Conservation (phyloP, 2,888 invertebrate species). For the Herminia tarsipennalis region DNA sequence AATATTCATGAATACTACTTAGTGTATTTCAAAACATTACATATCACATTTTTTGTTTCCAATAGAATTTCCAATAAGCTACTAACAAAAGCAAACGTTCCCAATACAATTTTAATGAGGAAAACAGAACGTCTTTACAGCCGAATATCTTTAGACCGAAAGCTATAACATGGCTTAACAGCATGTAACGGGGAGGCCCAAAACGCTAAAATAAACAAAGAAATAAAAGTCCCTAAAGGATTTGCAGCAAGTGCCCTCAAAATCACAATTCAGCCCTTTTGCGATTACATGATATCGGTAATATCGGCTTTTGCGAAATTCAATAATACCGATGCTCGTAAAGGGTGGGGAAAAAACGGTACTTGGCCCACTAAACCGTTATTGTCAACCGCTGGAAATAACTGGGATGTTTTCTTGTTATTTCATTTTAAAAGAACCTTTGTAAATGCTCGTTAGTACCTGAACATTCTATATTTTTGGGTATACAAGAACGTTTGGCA, state of each 20-base stretch:
- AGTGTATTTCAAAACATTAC: too few species aligned
- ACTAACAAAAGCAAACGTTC: slow-evolving; percentile 2
- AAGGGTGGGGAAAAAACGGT: slow-evolving; percentile 44
- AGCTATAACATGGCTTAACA: slow-evolving; percentile 32
- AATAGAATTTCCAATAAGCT: not conserved
- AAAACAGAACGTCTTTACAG: slow-evolving; percentile 19
- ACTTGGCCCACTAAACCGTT: slow-evolving; percentile 44
- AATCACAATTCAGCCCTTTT: slow-evolving; percentile 58
- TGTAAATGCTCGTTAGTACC: slow-evolving; percentile 29
- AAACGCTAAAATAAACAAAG: slow-evolving; percentile 57
- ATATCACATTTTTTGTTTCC: not conserved
- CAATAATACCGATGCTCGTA: slow-evolving; percentile 53
- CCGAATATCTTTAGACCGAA: slow-evolving; percentile 21
- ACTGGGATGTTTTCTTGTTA: slow-evolving; percentile 43
- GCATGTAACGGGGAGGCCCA: slow-evolving; percentile 32
- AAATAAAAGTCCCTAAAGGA: slow-evolving; percentile 55
- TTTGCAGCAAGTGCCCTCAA: slow-evolving; percentile 53
- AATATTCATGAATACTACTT: too few species aligned
- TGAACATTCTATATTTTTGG: not conserved
- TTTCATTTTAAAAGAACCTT: slow-evolving; percentile 40
- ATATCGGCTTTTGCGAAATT: slow-evolving; percentile 53
- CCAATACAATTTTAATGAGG: slow-evolving; percentile 24
- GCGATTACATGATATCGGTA: slow-evolving; percentile 57
- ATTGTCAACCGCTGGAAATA: slow-evolving; percentile 45
- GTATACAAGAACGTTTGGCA: too few species aligned